These are phyloP conservation scores for Chrysogorgia sp. DNA, from an alignment of 92 coral and sea anemone species.

Conservation along the genomic window DNA sequence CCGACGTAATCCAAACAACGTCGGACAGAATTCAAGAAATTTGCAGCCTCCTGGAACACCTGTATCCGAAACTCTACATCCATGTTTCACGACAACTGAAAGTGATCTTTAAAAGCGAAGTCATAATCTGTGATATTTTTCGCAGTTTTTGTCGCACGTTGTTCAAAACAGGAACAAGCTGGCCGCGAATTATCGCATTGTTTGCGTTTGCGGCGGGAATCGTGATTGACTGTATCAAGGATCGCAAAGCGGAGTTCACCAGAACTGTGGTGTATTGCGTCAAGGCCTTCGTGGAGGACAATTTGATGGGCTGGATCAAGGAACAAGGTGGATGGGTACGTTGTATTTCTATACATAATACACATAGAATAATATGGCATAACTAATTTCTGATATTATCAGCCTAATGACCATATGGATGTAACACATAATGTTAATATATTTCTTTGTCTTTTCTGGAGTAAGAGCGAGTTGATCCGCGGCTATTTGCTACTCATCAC, in stretches of 20 bases:
- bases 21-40: slow-evolving; percentile 57
- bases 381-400: background rate
- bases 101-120: slow-evolving; percentile 68
- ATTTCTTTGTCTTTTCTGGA: no score
- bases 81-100: slow-evolving; percentile 82
- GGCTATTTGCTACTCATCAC: no score
- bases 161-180: slow-evolving; percentile 69
- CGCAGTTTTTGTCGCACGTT: slow-evolving; percentile 83
- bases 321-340: slow-evolving; percentile 97
- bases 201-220: slow-evolving; percentile 91
- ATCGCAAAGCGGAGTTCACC: slow-evolving; percentile 67
- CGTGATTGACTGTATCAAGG: slow-evolving; percentile 77
- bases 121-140: slow-evolving; percentile 86
- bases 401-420: no score
- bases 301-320: slow-evolving; percentile 77
- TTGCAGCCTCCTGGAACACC: slow-evolving; percentile 73
- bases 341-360: background rate
- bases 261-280: slow-evolving; percentile 76
- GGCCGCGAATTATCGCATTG: slow-evolving; percentile 88
- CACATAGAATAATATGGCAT: background rate
- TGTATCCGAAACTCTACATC: slow-evolving; percentile 70
- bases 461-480: no score
- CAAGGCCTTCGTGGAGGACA: slow-evolving; percentile 74
- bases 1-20: slow-evolving; percentile 1
- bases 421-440: no score